Conservation (phyloP, 2,797 vertebrate species). For the Poeciliopsis gracilis region DNA sequence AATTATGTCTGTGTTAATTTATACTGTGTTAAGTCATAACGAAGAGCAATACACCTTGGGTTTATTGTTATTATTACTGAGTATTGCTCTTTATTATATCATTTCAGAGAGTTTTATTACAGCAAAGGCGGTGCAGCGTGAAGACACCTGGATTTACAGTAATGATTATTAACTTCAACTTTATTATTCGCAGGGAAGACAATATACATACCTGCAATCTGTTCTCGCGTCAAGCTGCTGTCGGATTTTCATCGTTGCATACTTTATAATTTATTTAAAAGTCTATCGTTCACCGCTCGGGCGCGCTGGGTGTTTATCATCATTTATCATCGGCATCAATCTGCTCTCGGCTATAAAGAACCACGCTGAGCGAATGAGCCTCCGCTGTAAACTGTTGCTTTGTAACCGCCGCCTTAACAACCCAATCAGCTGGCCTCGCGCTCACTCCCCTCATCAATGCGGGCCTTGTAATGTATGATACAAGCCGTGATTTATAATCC, state of each 20-base stretch:
- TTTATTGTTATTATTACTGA: slow-evolving; percentile 46
- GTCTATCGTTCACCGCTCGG: slow-evolving; percentile 68
- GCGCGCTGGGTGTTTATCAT: slow-evolving; percentile 67
- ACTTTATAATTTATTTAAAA: slow-evolving; percentile 77
- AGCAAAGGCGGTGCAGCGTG: slow-evolving; percentile 54
- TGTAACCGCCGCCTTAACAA: slow-evolving; percentile 68
- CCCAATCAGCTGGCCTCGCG: slow-evolving; percentile 66
- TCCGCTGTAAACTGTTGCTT: slow-evolving; percentile 65
- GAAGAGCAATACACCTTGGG: slow-evolving; percentile 44
- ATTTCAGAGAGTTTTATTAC: slow-evolving; percentile 61
- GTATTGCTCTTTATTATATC: slow-evolving; percentile 58
- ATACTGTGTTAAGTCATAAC: slow-evolving; percentile 55
- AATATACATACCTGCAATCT: slow-evolving; percentile 65
- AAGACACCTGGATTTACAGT: slow-evolving; percentile 67
- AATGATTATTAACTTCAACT: slow-evolving; percentile 65
- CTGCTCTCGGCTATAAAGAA: slow-evolving; percentile 57
- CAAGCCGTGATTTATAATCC: slow-evolving; percentile 81
- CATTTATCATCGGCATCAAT: slow-evolving; percentile 71
- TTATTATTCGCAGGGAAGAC: slow-evolving; percentile 51
- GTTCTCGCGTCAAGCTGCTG: slow-evolving; percentile 59
- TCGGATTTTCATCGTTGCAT: slow-evolving; percentile 71
- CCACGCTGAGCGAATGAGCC: slow-evolving; percentile 66
- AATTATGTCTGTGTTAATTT: slow-evolving; percentile 59
- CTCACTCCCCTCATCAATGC: slow-evolving; percentile 78
- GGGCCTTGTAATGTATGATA: slow-evolving; percentile 74